Conservation (phyloP, 2,888 invertebrate genomes). For the Stictocephala bisonia region DNA sequence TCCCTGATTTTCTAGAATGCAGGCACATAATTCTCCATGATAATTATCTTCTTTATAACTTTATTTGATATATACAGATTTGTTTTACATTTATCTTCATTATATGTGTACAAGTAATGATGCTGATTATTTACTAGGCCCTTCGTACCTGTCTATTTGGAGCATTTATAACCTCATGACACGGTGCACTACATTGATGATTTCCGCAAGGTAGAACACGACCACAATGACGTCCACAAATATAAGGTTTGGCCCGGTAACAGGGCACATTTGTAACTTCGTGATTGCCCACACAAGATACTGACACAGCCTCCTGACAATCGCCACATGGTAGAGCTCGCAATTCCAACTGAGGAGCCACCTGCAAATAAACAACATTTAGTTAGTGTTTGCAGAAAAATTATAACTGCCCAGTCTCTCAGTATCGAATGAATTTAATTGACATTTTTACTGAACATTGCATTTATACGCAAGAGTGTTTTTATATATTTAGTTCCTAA, state of each 20-base stretch:
- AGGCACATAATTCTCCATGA: too few species aligned
- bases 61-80: too few species aligned
- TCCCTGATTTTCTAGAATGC: too few species aligned
- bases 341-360: conserved; percentile 65
- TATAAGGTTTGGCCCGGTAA: conserved; percentile 75
- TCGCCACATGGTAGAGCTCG: conserved; percentile 76
- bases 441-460: too few species aligned
- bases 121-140: not conserved
- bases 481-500: too few species aligned
- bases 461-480: too few species aligned
- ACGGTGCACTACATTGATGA: conserved; percentile 78
- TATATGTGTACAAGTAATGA: conserved; percentile 12
- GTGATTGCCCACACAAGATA: conserved; percentile 80
- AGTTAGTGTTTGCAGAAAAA: too few species aligned
- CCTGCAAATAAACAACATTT: too few species aligned
- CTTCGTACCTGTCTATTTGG: conserved; percentile 49
- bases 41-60: too few species aligned
- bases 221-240: conserved; percentile 85
- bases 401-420: too few species aligned
- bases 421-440: too few species aligned
- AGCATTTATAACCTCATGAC: conserved; percentile 75
- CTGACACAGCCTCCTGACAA: conserved; percentile 75
- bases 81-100: too few species aligned
- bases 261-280: conserved; percentile 77
- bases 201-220: conserved; percentile 78